phyloP scores from a whole-genome alignment of 1,140 invertebrate genomes.

The Gyrodactylus bullatarudis region DNA sequence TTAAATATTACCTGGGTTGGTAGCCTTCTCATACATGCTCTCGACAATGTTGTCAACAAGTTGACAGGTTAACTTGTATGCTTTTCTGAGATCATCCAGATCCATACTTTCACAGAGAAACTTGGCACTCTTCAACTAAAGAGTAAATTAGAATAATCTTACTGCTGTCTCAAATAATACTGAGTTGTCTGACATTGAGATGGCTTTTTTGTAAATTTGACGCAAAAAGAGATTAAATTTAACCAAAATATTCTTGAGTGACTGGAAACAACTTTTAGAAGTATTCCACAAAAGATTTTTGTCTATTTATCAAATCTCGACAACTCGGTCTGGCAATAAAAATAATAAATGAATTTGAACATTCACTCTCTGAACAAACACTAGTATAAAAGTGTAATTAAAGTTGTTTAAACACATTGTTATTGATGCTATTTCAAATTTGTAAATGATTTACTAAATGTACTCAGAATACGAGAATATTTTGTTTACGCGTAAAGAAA shows the following conservation, averaged over 20 bases:
- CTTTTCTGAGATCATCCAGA: neutral
- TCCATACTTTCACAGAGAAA: neutral
- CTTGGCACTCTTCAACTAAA: neutral
- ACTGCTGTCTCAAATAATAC: neutral
- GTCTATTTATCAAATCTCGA: neutral
- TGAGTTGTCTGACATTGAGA: neutral
- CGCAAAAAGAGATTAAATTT: neutral
- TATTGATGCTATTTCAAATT: too few relatives aligned
- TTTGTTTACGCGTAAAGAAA: too few relatives aligned
- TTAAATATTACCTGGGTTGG: neutral
- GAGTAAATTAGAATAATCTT: neutral
- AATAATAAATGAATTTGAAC: too few relatives aligned
- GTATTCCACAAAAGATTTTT: neutral
- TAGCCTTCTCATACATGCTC: neutral
- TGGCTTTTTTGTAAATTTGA: neutral
- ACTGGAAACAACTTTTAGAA: neutral
- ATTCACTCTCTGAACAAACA: too few relatives aligned
- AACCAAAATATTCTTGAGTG: neutral
- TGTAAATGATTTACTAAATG: too few relatives aligned
- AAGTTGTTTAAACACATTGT: too few relatives aligned
- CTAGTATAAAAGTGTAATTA: too few relatives aligned
- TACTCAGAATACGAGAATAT: too few relatives aligned
- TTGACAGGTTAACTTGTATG: neutral
- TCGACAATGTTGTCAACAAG: neutral
- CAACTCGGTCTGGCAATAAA: too few relatives aligned